Evolutionary conservation across 2,797 vertebrate species (phyloP).

Genomic region (Triplophysa yarkandensis): DNA sequence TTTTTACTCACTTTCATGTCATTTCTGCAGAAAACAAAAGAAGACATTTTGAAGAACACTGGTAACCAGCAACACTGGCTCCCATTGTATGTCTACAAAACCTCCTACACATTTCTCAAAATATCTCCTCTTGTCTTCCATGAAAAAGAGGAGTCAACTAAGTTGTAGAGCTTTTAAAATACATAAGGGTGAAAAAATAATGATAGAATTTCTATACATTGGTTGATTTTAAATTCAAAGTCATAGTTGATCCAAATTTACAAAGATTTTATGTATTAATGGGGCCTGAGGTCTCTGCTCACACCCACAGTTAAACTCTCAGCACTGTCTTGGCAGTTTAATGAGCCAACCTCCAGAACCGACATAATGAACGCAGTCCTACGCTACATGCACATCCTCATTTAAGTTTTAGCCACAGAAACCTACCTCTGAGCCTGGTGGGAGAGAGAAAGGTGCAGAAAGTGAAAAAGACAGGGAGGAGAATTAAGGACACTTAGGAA

Average conservation of each 20-base stretch:
- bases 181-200: too few species aligned
- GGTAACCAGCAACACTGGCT: too few species aligned
- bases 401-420: conserved; percentile 3
- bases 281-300: neutral
- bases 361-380: conserved; percentile 4
- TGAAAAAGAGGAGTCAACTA: too few species aligned
- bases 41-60: too few species aligned
- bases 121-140: too few species aligned
- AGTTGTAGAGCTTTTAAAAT: too few species aligned
- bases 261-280: neutral
- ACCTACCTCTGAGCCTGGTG: neutral
- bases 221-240: neutral
- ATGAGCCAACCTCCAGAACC: conserved; percentile 5
- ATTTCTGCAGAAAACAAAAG: too few species aligned
- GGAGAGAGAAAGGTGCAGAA: neutral
- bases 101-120: too few species aligned
- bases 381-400: neutral
- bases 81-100: too few species aligned
- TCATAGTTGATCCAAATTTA: neutral
- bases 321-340: neutral
- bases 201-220: neutral
- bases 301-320: neutral
- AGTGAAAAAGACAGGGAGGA: neutral
- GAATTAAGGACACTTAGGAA: conserved; percentile 1
- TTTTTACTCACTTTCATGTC: too few species aligned